Evolutionary conservation across 2,113 vertebrate genomes (phyloP), one percentile per base, ranked within the genome.

Genomic region (Oostethus manadensis): DNA sequence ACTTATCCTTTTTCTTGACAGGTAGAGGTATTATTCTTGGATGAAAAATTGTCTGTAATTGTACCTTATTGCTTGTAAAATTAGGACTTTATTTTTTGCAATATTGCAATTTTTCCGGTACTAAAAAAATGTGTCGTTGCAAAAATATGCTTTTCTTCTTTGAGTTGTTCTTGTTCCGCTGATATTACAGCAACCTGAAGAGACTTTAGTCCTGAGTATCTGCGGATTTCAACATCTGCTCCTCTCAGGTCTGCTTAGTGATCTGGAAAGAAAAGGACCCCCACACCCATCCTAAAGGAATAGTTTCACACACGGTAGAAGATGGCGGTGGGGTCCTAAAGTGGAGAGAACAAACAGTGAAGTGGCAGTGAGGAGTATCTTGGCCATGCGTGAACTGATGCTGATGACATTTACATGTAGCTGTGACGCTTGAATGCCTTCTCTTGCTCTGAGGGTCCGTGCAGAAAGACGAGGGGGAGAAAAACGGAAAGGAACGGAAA

Each of bases 341-440:
- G 77, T 38, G 64, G 46, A 71, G 64, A 71, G 59, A 56, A 60
- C 70, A 74, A 57, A 62, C 45, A 54, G 51, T 68, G 68, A 43
- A 64, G 62, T 65, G 35, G 35, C 59, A 66, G 70, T 60, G 38
- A 29, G 57, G 70, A 60, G 66, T 71, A 58, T 68, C 66, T 53
- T 76, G 77, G 70, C 71, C 78, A 82, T 74, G 82, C 72, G 57
- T 81, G 72, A 86, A 80, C 77, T 78, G 85, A 84, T 83, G 77
- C 74, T 80, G 73, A 89, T 85, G 84, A 85, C 75, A 85, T 78
- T 83, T 79, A 81, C 78, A 77, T 84, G 81, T 82, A 79, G 67
- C 80, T 51, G 76, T 8, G 71, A 77, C 56, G 80, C 76, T 73
- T 84, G 71, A 75, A 47, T 68, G 76, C 51, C 63, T 74, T 55